Base-by-base conservation (phyloP, 2,113 vertebrate species). In the Scomber scombrus region DNA sequence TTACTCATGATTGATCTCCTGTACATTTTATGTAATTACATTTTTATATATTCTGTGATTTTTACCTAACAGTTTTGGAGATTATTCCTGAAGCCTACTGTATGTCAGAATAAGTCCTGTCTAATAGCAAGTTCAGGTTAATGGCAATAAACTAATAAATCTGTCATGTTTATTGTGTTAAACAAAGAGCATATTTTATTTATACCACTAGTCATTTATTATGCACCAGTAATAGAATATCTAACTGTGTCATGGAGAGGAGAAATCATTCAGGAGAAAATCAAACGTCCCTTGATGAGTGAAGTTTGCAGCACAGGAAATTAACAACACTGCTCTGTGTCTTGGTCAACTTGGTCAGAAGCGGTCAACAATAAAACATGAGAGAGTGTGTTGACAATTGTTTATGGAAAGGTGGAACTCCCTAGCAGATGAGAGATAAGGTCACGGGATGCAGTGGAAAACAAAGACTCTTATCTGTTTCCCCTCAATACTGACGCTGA, bases 381-480 rank as follows among this genome's bases (percentile, higher is more conserved):
- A 5, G 1, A 63, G 43, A 40, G 7, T 63, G 50, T 74, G 26
- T 31, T 63, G 64, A 76, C 58, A 46, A 23, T 29, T 29, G 60
- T 66, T 86, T 66, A 65, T 64, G 46, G 29, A 82, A 73, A 89
- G 81, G 79, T 86, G 64, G 54, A 71, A 72, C 40, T 69, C 61
- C 52, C 21, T n/a, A 65, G 47, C 68, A 80, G 80, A 81, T 75
- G 18, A 75, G 67, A 55, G 73, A 81, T 47, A 74, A 61, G 55
- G 85, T 92, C 89, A 91, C 29, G 6, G 74, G 86, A 90, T 84
- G 15, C 49, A 57, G 60, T 14, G 6, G 50, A 73, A 86, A 85
- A 85, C 81, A 90, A 77, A 75, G 75, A 8, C 57, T 77, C 50
- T 78, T 85, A 65, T 91, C 63, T 79, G 80, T 70, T 77, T 52